A percentile compares a stretch with the other conserved stretches of the same genome.
Evolutionary conservation across 64 coral and sea anemone species (phyloP).

Genomic region (Catalaphyllia jardinei): DNA sequence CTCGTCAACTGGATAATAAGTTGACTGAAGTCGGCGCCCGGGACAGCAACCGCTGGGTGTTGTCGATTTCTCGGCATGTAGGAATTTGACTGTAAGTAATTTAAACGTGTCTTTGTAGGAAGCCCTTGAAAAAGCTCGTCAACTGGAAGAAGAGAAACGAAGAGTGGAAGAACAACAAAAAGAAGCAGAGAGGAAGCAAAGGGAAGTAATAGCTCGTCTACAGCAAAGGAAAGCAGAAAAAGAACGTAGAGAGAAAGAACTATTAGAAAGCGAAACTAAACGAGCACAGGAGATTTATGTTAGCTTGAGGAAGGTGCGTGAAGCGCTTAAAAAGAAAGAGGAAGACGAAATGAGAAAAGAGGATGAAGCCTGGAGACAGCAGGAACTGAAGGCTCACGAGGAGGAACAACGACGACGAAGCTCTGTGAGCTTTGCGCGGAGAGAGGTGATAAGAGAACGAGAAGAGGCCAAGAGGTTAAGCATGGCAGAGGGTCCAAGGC

Average conservation of each 20-base stretch:
- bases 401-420: conserved; percentile 82
- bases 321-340: conserved; percentile 77
- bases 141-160: conserved; percentile 81
- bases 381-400: conserved; percentile 82
- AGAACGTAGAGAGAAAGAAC: conserved; percentile 76
- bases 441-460: conserved; percentile 83
- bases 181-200: conserved; percentile 77
- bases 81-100: neutral
- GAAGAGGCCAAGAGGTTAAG: conserved; percentile 55
- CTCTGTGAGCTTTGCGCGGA: conserved; percentile 86
- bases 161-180: conserved; percentile 48
- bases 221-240: conserved; percentile 81
- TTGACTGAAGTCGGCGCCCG: too few species aligned
- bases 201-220: conserved; percentile 65
- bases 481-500: neutral
- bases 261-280: conserved; percentile 78
- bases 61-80: too few species aligned
- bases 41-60: too few species aligned
- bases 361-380: conserved; percentile 85
- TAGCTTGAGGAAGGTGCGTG: conserved; percentile 81
- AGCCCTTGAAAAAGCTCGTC: conserved; percentile 63
- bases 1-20: too few species aligned
- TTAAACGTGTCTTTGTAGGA: conserved; percentile 45
- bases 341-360: conserved; percentile 81
- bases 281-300: conserved; percentile 95